These are phyloP conservation scores for Parthenolecanium corni DNA, from an alignment of 2,888 invertebrate genomes.

Conservation along the genomic window DNA sequence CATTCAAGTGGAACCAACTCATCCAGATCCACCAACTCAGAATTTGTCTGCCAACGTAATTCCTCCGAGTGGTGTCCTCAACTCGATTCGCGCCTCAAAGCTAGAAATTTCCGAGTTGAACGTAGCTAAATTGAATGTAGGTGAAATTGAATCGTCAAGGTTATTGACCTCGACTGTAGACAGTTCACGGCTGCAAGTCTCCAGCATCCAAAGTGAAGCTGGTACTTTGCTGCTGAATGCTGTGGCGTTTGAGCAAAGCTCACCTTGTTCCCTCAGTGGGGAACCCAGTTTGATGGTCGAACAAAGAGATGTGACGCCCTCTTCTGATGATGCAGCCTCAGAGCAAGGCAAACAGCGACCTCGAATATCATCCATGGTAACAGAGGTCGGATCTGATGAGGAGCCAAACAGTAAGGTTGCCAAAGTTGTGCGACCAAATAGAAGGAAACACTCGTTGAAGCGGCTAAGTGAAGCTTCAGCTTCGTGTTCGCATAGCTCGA, in stretches of 20 bases:
- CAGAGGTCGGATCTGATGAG: constrained; percentile 31
- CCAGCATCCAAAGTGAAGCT: constrained; percentile 56
- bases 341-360: constrained; percentile 2
- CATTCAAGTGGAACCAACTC: too few species aligned
- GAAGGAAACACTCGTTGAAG: constrained; percentile 24
- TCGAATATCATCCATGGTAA: constrained; percentile 31
- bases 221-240: constrained; percentile 12
- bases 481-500: neutral
- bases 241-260: neutral
- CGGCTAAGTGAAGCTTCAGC: neutral
- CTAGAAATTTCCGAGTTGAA: constrained; percentile 63
- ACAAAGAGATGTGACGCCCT: neutral
- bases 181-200: constrained; percentile 57
- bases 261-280: neutral
- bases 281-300: neutral
- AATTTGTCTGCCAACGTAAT: too few species aligned
- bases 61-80: neutral
- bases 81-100: constrained; percentile 44
- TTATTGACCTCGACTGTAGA: constrained; percentile 72
- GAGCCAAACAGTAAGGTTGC: constrained; percentile 5
- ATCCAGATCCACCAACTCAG: too few species aligned
- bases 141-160: constrained; percentile 64
- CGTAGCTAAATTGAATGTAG: constrained; percentile 65
- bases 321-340: neutral
- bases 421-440: constrained; percentile 21